These are phyloP conservation scores for Panagrolaimus sp. DNA, from an alignment of 1,140 invertebrate species.

Conservation along the genomic window DNA sequence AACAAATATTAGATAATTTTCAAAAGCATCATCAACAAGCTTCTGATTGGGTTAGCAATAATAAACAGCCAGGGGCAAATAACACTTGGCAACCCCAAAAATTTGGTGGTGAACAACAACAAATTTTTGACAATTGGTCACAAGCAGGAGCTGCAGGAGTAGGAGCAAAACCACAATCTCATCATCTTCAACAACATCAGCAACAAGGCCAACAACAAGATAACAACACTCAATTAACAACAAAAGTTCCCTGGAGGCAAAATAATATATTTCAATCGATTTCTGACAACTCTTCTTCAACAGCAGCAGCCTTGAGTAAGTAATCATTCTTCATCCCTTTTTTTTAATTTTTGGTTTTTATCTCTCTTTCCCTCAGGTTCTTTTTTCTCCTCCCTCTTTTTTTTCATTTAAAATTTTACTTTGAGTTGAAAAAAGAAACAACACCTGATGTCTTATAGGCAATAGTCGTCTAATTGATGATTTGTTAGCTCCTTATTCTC, in stretches of 20 bases:
- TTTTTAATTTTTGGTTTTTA: neutral
- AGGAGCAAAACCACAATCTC: no score
- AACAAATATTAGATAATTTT: neutral
- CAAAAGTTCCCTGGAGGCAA: slow-evolving; percentile 1
- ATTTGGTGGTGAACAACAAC: no score
- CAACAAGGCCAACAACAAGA: neutral
- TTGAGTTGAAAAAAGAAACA: neutral
- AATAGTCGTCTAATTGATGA: slow-evolving; percentile 1
- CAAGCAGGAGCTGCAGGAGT: no score
- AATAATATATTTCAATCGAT: slow-evolving; percentile 1
- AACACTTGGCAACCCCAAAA: no score
- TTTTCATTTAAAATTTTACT: neutral
- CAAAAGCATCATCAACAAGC: slow-evolving; percentile 11
- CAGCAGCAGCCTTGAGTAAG: neutral
- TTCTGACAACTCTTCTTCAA: neutral
- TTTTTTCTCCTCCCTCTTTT: neutral
- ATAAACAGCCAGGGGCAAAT: no score
- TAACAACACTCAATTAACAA: neutral
- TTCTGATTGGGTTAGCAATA: no score
- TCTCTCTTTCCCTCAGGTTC: neutral
- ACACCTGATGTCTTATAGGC: neutral
- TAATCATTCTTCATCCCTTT: neutral
- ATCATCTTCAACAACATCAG: neutral
- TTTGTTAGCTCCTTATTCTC: slow-evolving; percentile 1
- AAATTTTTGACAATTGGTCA: no score